Base-by-base conservation (phyloP, 2,113 vertebrate species). In the Pimephales promelas region DNA sequence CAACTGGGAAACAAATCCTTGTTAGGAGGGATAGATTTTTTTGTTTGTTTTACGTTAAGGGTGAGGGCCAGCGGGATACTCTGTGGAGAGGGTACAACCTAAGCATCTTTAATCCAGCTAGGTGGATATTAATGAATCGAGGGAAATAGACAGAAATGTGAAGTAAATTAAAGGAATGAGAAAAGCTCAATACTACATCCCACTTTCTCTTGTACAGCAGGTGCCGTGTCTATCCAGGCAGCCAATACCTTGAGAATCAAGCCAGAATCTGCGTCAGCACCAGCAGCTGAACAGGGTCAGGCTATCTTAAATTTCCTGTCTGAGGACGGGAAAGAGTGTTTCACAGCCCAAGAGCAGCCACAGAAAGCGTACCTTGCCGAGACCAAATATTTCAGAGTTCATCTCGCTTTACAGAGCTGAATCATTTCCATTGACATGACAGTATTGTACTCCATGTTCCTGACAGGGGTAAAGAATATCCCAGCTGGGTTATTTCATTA, bases 231-330 rank as follows among this genome's bases (percentile, higher is more conserved):
- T 20, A 10, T 26, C n/a, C 61, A 74, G 59, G 8, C 76, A 77
- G n/a, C 49, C 57, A 61, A 40, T 75, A 79, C 68, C 47, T 81
- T 75, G 49, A 79, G 52, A 75, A 77, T 75, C 64, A 87, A 76
- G 68, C 52, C 36, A 45, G 34, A 59, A 18, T 76, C 68, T 81
- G 70, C 47, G 31, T 83, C 84, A 88, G 81, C 81, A 83, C 26
- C 66, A 76, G 9, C 16, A 79, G 62, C 57, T 20, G 34, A 86
- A 86, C 43, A 54, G 78, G 82, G 70, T 87, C 83, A 85, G 73
- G 56, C 72, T 64, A n/a, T 66, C 49, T 82, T 73, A 54, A 36
- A 77, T 45, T 68, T 74, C 36, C 78, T 77, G 54, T 80, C 78
- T 70, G 79, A 34, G 61, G n/a, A 71, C 83, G 40, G 64, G 26